These are phyloP conservation scores for Cranoglanis bouderius DNA, from an alignment of 2,113 vertebrate genomes.

Conservation along the genomic window DNA sequence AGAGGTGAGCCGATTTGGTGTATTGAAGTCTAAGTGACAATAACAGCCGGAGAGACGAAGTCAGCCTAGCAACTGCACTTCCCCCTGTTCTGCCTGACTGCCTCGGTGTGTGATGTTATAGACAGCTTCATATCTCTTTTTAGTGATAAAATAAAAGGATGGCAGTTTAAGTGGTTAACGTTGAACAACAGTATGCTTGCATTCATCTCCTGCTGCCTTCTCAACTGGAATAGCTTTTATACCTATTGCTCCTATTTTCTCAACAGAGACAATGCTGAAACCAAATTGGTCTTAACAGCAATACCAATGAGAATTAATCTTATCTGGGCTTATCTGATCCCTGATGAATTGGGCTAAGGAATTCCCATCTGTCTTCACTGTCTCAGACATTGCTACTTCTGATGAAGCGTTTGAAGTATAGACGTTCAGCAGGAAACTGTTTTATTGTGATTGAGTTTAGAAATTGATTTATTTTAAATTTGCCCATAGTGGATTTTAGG, in stretches of 20 bases:
- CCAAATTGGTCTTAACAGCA: constrained; percentile 4
- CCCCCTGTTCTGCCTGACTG: neutral
- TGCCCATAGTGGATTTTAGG: neutral
- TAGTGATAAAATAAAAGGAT: neutral
- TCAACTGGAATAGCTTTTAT: neutral
- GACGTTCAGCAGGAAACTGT: no score
- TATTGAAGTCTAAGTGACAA: constrained; percentile 6
- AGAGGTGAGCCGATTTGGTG: constrained; percentile 1
- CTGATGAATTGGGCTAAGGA: no score
- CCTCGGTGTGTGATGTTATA: neutral
- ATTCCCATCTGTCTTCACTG: no score
- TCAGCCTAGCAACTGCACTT: neutral
- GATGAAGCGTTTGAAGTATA: no score
- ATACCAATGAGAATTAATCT: neutral
- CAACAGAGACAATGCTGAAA: neutral
- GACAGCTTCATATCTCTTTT: neutral
- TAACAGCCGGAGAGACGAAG: neutral
- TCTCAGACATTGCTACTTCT: no score
- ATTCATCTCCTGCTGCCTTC: neutral
- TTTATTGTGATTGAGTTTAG: no score
- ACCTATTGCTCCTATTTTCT: neutral
- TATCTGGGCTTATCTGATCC: no score
- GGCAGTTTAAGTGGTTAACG: neutral
- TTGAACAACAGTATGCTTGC: constrained; percentile 5
- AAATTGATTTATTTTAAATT: neutral